Conservation (phyloP, 2,113 vertebrate genomes). For the Addax nasomaculatus region DNA sequence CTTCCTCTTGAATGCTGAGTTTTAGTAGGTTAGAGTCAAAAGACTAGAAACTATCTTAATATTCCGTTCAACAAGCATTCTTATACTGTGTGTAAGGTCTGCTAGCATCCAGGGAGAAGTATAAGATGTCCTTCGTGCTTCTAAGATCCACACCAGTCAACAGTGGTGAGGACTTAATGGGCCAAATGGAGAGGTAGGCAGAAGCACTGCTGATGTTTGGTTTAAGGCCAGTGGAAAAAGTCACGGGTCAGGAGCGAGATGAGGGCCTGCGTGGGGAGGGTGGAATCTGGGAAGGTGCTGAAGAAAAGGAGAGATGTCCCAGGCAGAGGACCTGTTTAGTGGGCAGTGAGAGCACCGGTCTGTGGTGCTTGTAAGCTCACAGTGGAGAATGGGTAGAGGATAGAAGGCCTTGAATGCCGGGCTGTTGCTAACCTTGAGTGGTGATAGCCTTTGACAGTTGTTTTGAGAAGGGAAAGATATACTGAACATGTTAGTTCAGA, state of each 20-base stretch:
- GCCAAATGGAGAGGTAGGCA: background rate
- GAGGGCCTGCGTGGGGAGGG: background rate
- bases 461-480: background rate
- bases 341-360: background rate
- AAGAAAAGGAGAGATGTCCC: background rate
- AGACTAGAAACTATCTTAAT: background rate
- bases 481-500: background rate
- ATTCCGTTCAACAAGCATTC: background rate
- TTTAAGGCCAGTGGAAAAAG: background rate
- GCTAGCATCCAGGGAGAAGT: background rate
- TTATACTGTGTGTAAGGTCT: background rate
- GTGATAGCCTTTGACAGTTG: background rate
- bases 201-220: background rate
- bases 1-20: background rate
- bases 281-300: background rate
- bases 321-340: background rate
- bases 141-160: background rate
- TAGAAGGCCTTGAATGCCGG: background rate
- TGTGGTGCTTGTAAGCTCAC: background rate
- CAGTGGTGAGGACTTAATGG: background rate
- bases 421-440: background rate
- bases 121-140: background rate
- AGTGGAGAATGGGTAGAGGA: background rate
- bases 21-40: background rate
- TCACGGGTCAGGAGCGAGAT: background rate